Evolutionary conservation across 2,113 vertebrate genomes (phyloP).

Genomic region (Mystacornis crossleyi): DNA sequence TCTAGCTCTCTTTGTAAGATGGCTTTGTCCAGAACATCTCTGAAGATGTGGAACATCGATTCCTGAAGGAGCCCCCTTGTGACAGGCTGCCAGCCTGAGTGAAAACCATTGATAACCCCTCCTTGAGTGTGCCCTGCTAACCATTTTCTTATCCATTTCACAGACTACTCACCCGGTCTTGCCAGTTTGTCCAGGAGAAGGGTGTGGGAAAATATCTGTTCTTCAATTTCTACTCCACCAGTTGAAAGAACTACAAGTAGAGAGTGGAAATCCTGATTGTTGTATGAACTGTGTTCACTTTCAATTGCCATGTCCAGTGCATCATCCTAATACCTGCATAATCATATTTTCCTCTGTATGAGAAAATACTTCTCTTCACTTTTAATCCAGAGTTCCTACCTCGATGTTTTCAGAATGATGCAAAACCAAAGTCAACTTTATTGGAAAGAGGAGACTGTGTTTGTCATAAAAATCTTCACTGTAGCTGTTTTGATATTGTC

Average conservation of each 20-base stretch:
- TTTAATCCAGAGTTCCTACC: background rate
- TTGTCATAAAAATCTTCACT: background rate
- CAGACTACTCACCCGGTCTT: background rate
- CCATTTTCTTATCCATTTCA: background rate
- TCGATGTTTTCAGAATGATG: background rate
- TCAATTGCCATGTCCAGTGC: background rate
- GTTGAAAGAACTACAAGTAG: background rate
- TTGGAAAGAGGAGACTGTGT: background rate
- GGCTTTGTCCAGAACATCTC: background rate
- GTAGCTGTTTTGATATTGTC: background rate
- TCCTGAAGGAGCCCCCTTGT: fast-evolving
- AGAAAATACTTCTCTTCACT: background rate
- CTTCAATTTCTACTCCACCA: background rate
- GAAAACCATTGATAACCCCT: background rate
- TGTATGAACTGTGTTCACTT: background rate
- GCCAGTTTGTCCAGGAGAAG: background rate
- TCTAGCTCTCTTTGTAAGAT: background rate
- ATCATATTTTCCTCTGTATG: background rate
- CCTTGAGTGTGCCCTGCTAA: background rate
- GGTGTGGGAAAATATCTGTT: background rate
- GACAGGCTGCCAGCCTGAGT: background rate
- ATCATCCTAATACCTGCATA: background rate
- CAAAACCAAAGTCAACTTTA: background rate
- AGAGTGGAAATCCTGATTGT: background rate
- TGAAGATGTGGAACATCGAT: background rate